A percentile compares a stretch with the other conserved stretches of the same genome.
Evolutionary conservation across 2,113 vertebrate genomes (phyloP).

Genomic region (Callorhinus ursinus): DNA sequence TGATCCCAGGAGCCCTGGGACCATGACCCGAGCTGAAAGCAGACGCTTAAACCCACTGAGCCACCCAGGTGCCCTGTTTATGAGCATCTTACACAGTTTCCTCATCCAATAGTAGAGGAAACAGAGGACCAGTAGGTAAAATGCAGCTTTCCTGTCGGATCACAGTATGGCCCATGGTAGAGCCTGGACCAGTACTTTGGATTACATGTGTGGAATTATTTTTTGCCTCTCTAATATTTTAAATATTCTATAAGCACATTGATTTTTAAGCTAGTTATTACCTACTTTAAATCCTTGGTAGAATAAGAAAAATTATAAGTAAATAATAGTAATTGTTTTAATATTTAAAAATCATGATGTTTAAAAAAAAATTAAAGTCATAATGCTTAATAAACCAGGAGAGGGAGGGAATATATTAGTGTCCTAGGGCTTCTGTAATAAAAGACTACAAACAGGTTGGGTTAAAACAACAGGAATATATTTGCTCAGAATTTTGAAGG

Average conservation of each 20-base stretch:
- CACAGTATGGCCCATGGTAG: not conserved
- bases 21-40: too few relatives aligned
- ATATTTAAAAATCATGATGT: not conserved
- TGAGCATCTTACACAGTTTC: not conserved
- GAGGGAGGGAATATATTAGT: not conserved
- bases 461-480: not conserved
- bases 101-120: not conserved
- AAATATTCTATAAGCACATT: not conserved
- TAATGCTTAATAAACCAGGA: not conserved
- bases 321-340: slow-evolving; percentile 16
- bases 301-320: not conserved
- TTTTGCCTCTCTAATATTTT: slow-evolving; percentile 35
- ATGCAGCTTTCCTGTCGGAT: not conserved
- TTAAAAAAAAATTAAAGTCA: not conserved
- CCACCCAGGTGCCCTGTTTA: too few relatives aligned
- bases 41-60: too few relatives aligned
- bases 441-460: not conserved
- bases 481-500: not conserved
- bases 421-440: not conserved
- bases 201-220: not conserved
- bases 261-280: slow-evolving; percentile 18
- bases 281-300: not conserved
- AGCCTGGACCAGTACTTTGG: not conserved
- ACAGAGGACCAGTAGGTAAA: not conserved
- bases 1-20: too few relatives aligned